Evolutionary conservation across 2,797 vertebrate species (phyloP).

Genomic region (Pristis pectinata): DNA sequence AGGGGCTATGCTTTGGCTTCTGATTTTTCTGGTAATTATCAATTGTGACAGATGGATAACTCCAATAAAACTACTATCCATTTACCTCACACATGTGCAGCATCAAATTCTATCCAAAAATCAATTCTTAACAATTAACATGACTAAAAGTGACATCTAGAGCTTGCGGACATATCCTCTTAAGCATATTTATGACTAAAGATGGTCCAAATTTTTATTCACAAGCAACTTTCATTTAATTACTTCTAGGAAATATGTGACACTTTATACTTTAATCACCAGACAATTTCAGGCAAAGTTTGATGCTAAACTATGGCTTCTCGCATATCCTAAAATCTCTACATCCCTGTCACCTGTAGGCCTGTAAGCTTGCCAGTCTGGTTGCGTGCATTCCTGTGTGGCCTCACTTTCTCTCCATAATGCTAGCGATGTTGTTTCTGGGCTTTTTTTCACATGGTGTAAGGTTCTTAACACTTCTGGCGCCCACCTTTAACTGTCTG

Average conservation of each 20-base stretch:
- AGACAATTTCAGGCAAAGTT: background rate
- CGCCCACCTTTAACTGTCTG: background rate
- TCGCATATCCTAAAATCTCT: background rate
- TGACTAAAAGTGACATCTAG: background rate
- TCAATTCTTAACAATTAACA: background rate
- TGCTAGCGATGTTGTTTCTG: background rate
- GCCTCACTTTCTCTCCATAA: background rate
- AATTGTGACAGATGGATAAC: slow-evolving; percentile 15
- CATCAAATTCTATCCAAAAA: background rate
- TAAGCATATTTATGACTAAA: background rate
- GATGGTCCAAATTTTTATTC: slow-evolving; percentile 13
- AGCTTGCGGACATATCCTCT: background rate
- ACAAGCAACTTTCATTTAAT: background rate
- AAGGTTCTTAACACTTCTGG: background rate
- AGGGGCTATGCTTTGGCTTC: background rate
- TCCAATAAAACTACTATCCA: background rate
- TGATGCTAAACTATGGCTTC: background rate
- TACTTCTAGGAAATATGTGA: background rate
- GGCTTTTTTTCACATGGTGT: background rate
- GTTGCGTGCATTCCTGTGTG: background rate
- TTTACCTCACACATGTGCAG: background rate
- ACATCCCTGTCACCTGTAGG: background rate
- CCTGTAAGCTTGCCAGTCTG: background rate
- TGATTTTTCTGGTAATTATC: slow-evolving; percentile 31
- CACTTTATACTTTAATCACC: background rate